These are phyloP conservation scores for Parapristionchus giblindavisi DNA, from an alignment of 2,888 invertebrate species.

Conservation along the genomic window DNA sequence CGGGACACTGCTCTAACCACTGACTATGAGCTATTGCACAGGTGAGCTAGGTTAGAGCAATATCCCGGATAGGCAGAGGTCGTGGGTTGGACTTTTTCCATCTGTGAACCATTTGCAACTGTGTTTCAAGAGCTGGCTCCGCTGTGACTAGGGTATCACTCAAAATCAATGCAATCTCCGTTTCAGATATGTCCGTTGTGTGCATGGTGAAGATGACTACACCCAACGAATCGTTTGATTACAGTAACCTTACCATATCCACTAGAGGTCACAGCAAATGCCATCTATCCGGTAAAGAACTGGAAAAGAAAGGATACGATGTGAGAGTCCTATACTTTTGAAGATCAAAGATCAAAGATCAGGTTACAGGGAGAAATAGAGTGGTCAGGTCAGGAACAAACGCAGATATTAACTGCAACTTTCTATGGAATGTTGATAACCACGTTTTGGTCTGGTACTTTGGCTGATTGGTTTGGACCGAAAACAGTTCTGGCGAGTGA, in stretches of 20 bases:
- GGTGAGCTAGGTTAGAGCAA: too few species aligned
- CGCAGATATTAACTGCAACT: slow-evolving; percentile 54
- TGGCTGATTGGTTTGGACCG: slow-evolving; percentile 59
- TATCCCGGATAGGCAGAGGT: too few species aligned
- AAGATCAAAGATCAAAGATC: background rate
- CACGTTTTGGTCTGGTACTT: slow-evolving; percentile 46
- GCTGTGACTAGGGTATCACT: background rate
- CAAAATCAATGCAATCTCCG: background rate
- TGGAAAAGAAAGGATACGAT: slow-evolving; percentile 13
- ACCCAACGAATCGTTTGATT: background rate
- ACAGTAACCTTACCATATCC: background rate
- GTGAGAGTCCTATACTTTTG: background rate
- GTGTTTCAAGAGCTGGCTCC: background rate
- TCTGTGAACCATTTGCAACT: too few species aligned
- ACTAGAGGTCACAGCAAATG: background rate
- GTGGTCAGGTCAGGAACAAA: slow-evolving; percentile 54
- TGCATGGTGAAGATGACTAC: slow-evolving; percentile 60
- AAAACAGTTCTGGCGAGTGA: slow-evolving; percentile 49
- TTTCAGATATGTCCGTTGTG: slow-evolving; percentile 53
- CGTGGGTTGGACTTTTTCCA: too few species aligned
- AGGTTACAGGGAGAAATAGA: slow-evolving; percentile 49
- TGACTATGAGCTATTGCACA: background rate
- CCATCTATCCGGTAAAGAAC: background rate
- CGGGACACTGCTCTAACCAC: background rate
- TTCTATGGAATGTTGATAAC: slow-evolving; percentile 61